Evolutionary conservation across 2,888 invertebrate species (phyloP), one percentile per base, ranked within the genome.

Genomic region (Clanis bilineata): DNA sequence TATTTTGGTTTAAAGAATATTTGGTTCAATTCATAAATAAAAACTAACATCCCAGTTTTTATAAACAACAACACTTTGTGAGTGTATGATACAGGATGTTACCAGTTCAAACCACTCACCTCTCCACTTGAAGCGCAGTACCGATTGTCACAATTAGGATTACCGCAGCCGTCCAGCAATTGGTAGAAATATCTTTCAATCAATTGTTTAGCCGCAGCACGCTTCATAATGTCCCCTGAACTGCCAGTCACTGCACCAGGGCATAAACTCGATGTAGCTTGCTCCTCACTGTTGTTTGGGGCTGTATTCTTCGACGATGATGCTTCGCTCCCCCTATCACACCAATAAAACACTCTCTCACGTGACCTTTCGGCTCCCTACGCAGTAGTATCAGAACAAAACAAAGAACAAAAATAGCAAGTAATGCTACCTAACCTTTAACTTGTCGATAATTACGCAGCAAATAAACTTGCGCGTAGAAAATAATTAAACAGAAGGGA

Each of bases 171-270:
- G 83, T 97, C 96, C 44, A 96, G 95, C 67, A 98, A 92, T 90
- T 98, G 98, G 89, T 97, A 97, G 86, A 98, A 98, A 88, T 98
- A 98, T 77, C 97, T 94, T 87, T 98, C 97, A 68, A 98, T 98
- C 66, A 97, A 92, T 84, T 96, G 96, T 85, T 95, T 97, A 43
- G 97, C 97, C 47, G 95, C 95, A 61, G 95, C 94, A 58, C 95
- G 93, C 90, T 95, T 95, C 95, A 95, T 95, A 74, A 94, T 94
- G 93, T 94, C 94, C 68, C 93, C 92, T 71, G 90, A 88, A 63
- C 66, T 79, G 67, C 78, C 73, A 65, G 73, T 67, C 60, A 72
- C 81, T 74, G 81, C 66, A 69, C 76, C 77, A 71, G 82, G 64
- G 72, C 89, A 88, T 88, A 87, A 79, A 89, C 82, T 79, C 69